Conservation (phyloP, 2,888 invertebrate genomes). For the Euplagia quadripunctaria region DNA sequence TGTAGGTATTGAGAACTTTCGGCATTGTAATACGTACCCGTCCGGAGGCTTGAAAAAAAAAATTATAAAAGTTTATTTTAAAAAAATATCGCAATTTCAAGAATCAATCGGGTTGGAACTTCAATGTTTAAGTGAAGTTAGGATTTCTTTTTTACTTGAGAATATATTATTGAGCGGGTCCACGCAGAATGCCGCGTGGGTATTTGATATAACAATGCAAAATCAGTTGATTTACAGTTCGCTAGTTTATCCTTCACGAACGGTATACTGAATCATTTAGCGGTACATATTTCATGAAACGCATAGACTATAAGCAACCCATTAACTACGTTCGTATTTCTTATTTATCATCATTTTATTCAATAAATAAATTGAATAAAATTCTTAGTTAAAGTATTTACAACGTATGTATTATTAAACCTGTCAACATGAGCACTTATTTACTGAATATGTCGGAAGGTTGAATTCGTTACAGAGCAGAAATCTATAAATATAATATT, state of each 20-base stretch:
- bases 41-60: no score
- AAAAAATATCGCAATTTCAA: no score
- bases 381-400: slow-evolving; percentile 6
- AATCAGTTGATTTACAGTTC: background rate
- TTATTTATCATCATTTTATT: slow-evolving; percentile 6
- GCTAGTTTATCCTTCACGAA: background rate
- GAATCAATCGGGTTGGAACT: background rate
- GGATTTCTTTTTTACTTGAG: background rate
- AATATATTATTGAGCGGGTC: background rate
- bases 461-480: slow-evolving; percentile 26
- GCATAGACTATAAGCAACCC: background rate
- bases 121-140: background rate
- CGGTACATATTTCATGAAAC: slow-evolving; percentile 1
- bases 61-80: background rate
- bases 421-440: slow-evolving; percentile 33
- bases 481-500: slow-evolving; percentile 34
- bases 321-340: background rate
- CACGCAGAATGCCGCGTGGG: background rate
- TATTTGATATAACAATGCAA: background rate
- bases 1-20: no score
- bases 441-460: slow-evolving; percentile 28
- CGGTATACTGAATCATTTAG: slow-evolving; percentile 13
- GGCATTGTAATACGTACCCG: no score
- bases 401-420: slow-evolving; percentile 33
- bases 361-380: background rate